Percentiles rank a stretch among this genome's conserved stretches.
phyloP scores from a whole-genome alignment of 2,113 vertebrate species.

The Carettochelys insculpta region DNA sequence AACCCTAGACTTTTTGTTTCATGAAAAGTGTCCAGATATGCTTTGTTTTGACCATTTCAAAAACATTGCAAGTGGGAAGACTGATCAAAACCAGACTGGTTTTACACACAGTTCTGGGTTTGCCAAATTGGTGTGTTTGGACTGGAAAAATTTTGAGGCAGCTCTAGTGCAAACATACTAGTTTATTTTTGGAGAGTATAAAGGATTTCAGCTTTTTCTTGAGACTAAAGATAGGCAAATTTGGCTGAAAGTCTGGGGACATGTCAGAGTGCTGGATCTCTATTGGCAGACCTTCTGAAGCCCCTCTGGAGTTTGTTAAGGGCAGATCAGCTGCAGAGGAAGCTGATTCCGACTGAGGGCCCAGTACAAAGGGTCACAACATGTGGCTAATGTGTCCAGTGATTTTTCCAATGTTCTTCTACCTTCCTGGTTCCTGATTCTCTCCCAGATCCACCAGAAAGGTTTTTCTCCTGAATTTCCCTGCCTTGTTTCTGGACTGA shows the following conservation, averaged over 20 bases:
- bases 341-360: constrained; percentile 6
- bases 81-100: neutral
- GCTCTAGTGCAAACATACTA: neutral
- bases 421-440: neutral
- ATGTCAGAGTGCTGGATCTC: neutral
- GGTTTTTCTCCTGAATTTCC: constrained; percentile 27
- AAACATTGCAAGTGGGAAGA: too few relatives aligned
- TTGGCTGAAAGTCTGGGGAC: neutral
- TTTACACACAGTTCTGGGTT: neutral
- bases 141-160: too few relatives aligned
- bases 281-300: neutral
- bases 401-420: constrained; percentile 44
- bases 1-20: too few relatives aligned
- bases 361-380: neutral
- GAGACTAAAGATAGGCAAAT: neutral
- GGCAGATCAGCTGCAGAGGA: neutral
- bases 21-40: too few relatives aligned
- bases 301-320: neutral
- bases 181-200: neutral
- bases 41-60: too few relatives aligned
- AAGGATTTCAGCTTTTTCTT: neutral
- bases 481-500: constrained; percentile 9
- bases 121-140: neutral
- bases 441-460: constrained; percentile 60
- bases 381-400: constrained; percentile 15